Percentiles rank a stretch among this genome's conserved stretches.
These are phyloP conservation scores for Siniperca scherzeri DNA, from an alignment of 2,797 vertebrate genomes.

Conservation along the genomic window DNA sequence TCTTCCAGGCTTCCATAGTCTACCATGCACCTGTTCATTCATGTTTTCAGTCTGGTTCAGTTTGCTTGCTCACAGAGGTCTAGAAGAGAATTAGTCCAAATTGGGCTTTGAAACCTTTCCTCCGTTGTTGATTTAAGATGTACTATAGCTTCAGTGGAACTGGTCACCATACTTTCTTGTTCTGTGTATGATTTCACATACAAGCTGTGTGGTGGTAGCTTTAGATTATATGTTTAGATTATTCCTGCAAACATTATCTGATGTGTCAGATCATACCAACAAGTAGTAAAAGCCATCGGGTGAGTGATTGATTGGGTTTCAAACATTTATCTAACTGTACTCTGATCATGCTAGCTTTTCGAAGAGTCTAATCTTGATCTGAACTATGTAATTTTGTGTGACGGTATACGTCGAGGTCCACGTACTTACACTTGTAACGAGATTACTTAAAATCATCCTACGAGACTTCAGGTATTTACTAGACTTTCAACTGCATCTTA, in stretches of 20 bases:
- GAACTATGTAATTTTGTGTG: slow-evolving; percentile 7
- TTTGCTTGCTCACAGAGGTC: not conserved
- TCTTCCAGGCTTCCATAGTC: not conserved
- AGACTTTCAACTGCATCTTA: not conserved
- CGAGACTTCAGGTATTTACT: not conserved
- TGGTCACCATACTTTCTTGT: slow-evolving; percentile 26
- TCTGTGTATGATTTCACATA: slow-evolving; percentile 22
- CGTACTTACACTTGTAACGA: not conserved
- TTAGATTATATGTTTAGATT: not conserved
- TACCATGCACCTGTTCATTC: not conserved
- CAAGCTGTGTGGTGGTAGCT: slow-evolving; percentile 3
- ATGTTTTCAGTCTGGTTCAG: slow-evolving; percentile 4
- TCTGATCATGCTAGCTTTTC: slow-evolving; percentile 11
- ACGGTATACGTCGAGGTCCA: not conserved
- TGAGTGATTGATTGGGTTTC: not conserved
- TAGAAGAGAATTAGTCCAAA: slow-evolving; percentile 1
- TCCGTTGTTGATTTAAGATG: slow-evolving; percentile 10
- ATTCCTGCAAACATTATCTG: slow-evolving; percentile 27
- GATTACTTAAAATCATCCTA: not conserved
- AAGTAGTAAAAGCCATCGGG: not conserved
- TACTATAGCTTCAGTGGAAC: not conserved
- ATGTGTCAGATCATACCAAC: not conserved
- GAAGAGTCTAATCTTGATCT: slow-evolving; percentile 4
- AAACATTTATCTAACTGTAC: not conserved
- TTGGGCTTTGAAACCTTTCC: slow-evolving; percentile 6